These are phyloP conservation scores for Botia almorhae DNA, from an alignment of 2,797 vertebrate genomes.

Conservation along the genomic window DNA sequence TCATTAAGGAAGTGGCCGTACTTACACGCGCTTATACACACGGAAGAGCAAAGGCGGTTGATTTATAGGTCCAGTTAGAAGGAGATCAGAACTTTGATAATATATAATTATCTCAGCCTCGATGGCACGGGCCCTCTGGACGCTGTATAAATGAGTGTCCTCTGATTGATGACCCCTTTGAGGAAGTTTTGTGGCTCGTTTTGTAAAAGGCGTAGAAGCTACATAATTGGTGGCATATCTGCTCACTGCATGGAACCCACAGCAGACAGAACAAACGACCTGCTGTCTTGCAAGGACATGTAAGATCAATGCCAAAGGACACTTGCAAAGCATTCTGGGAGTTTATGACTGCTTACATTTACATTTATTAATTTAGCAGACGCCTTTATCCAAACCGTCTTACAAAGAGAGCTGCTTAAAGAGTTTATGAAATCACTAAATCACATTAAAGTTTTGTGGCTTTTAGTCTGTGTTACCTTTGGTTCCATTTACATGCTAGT, in stretches of 20 bases:
- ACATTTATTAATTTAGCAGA: no score
- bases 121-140: conserved; percentile 31
- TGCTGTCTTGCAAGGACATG: conserved; percentile 3
- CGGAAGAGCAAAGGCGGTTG: not conserved
- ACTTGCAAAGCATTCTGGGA: conserved; percentile 1
- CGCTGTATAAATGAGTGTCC: conserved; percentile 20
- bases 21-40: not conserved
- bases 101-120: conserved; percentile 39
- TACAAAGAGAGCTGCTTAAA: not conserved
- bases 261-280: not conserved
- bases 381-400: no score
- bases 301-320: conserved; percentile 3
- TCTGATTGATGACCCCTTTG: conserved; percentile 47
- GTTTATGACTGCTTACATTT: not conserved
- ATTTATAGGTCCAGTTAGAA: conserved; percentile 53
- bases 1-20: conserved; percentile 10
- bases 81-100: conserved; percentile 46
- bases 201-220: conserved; percentile 21
- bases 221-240: conserved; percentile 12
- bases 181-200: conserved; percentile 37
- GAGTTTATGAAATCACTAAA: not conserved
- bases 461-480: not conserved
- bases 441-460: no score
- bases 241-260: conserved; percentile 3
- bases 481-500: no score